Evolutionary conservation across 2,113 vertebrate genomes (phyloP).

Genomic region (Anoplopoma fimbria): DNA sequence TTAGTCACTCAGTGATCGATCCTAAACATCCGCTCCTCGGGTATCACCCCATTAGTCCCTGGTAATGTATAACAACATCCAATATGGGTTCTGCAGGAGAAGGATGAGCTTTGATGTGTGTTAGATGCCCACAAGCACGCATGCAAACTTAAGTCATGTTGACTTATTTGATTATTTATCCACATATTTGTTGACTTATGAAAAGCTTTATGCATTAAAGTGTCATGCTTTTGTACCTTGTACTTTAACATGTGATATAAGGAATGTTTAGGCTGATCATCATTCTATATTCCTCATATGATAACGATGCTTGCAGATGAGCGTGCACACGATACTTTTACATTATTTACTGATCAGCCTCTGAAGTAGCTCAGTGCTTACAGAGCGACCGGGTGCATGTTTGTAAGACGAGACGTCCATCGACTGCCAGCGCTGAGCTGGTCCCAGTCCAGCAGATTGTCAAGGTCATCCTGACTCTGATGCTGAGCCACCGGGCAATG

Average conservation of each 20-base stretch:
- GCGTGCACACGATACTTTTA: conserved; percentile 17
- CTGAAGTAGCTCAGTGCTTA: conserved; percentile 53
- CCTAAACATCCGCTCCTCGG: not conserved
- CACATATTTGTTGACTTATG: not conserved
- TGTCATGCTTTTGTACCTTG: not conserved
- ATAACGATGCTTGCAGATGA: conserved; percentile 39
- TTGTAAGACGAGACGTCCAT: conserved; percentile 49
- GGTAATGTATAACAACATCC: conserved; percentile 2
- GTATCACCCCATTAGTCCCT: not conserved
- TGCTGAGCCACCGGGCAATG: conserved; percentile 12
- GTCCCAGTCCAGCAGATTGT: conserved; percentile 38
- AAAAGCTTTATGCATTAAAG: not conserved
- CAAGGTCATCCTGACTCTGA: conserved; percentile 59
- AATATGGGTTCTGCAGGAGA: conserved; percentile 13
- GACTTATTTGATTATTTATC: not conserved
- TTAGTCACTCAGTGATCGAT: conserved; percentile 16
- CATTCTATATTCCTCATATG: conserved; percentile 17
- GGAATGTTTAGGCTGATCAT: not conserved
- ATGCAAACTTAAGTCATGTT: not conserved
- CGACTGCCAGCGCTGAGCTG: conserved; percentile 37
- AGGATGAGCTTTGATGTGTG: not conserved
- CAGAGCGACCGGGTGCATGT: conserved; percentile 36
- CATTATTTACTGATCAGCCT: conserved; percentile 58
- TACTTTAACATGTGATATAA: not conserved
- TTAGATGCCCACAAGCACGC: not conserved